Evolutionary conservation across 2,797 vertebrate species (phyloP).

Genomic region (Cyprinella venusta): DNA sequence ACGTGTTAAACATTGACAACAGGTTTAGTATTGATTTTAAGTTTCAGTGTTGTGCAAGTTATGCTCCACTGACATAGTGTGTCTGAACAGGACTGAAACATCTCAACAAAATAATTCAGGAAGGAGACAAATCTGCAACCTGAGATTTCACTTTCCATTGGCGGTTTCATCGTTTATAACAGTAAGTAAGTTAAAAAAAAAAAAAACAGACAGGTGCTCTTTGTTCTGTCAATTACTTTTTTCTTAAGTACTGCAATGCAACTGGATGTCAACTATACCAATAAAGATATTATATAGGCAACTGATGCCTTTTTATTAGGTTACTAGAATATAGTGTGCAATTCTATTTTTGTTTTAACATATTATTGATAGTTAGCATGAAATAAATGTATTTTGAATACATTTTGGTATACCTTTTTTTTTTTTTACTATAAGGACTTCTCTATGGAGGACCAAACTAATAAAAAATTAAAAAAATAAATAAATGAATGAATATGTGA

Average conservation of each 20-base stretch:
- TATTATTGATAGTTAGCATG: background rate
- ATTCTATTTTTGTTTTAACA: background rate
- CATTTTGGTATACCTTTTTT: no score
- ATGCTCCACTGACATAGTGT: background rate
- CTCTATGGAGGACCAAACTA: no score
- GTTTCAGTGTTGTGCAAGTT: background rate
- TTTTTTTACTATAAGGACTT: no score
- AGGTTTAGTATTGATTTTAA: background rate
- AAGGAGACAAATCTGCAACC: background rate
- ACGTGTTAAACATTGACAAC: background rate
- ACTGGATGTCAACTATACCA: background rate
- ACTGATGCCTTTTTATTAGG: background rate
- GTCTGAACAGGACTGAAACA: background rate
- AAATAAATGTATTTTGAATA: no score
- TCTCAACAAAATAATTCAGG: background rate
- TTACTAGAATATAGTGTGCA: background rate
- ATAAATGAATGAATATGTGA: no score
- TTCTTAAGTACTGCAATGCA: background rate
- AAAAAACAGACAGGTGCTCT: background rate
- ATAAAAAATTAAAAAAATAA: no score
- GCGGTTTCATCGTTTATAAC: background rate
- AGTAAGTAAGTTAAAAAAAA: background rate
- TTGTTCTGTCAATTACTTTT: background rate
- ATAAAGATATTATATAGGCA: background rate
- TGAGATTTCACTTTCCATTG: background rate